Evolutionary conservation across 2,797 vertebrate genomes (phyloP).

Genomic region (Clarias pachynema): DNA sequence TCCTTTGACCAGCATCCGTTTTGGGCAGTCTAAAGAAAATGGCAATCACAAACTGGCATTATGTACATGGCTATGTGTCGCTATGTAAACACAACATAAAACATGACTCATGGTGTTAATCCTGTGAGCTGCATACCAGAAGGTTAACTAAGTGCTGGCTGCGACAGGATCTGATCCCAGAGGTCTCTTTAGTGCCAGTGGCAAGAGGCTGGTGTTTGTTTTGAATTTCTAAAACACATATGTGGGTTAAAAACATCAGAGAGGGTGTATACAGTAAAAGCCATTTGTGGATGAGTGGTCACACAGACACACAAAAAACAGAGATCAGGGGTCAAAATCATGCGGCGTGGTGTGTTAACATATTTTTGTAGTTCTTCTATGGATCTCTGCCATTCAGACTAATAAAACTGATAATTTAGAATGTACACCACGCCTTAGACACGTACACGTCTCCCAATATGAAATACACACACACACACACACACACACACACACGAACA

Average conservation of each 20-base stretch:
- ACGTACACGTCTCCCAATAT: background rate
- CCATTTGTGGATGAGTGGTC: conserved; percentile 22
- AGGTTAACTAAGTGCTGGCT: background rate
- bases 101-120: background rate
- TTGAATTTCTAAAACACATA: conserved; percentile 40
- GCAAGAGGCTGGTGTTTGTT: conserved; percentile 37
- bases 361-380: background rate
- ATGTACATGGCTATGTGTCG: no score
- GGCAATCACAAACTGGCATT: background rate
- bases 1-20: background rate
- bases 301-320: conserved; percentile 48
- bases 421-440: background rate
- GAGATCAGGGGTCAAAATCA: conserved; percentile 50
- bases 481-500: background rate
- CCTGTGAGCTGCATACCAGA: background rate
- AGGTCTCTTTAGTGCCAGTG: background rate
- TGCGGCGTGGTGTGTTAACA: background rate
- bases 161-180: background rate
- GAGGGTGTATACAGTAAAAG: conserved; percentile 52
- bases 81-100: background rate
- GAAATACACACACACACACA: background rate
- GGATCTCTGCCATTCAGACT: background rate
- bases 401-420: conserved; percentile 17
- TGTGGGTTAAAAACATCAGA: conserved; percentile 62
- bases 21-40: background rate